These are phyloP conservation scores for Teleiodes luculella DNA, from an alignment of 2,888 invertebrate species.

Conservation along the genomic window DNA sequence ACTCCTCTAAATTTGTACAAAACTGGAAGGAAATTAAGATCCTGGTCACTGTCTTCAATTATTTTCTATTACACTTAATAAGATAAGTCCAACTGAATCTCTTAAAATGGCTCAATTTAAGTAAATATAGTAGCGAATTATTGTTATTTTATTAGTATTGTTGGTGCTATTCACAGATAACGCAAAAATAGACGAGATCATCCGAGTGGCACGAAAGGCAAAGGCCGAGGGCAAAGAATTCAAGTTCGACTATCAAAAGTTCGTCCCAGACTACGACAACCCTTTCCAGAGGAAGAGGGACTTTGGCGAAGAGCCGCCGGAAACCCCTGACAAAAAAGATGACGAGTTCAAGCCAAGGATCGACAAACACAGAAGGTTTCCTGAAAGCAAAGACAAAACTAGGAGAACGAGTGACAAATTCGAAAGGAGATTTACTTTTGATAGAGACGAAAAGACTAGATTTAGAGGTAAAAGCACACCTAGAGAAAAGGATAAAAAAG, in stretches of 20 bases:
- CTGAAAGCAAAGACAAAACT: slow-evolving; percentile 18
- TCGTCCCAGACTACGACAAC: slow-evolving; percentile 66
- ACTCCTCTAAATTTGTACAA: too few relatives aligned
- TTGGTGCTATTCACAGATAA: slow-evolving; percentile 45
- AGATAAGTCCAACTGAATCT: too few relatives aligned
- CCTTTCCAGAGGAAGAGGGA: slow-evolving; percentile 61
- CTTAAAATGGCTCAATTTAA: too few relatives aligned
- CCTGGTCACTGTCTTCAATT: too few relatives aligned
- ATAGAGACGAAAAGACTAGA: slow-evolving; percentile 13
- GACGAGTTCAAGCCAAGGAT: slow-evolving; percentile 31
- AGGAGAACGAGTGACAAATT: slow-evolving; percentile 30
- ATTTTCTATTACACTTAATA: too few relatives aligned
- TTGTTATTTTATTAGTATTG: not conserved
- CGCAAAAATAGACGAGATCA: slow-evolving; percentile 63
- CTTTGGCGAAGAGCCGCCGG: slow-evolving; percentile 19
- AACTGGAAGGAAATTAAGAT: too few relatives aligned
- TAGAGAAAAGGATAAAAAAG: slow-evolving; percentile 27
- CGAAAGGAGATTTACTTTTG: slow-evolving; percentile 20
- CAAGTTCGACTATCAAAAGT: slow-evolving; percentile 67
- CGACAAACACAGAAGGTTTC: slow-evolving; percentile 5
- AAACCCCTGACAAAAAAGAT: slow-evolving; percentile 24
- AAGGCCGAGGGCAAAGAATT: slow-evolving; percentile 62
- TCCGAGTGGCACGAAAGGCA: slow-evolving; percentile 65
- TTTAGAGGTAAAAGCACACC: slow-evolving; percentile 15
- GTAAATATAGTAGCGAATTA: too few relatives aligned